These are phyloP conservation scores for Cactoblastis cactorum DNA, from an alignment of 2,888 invertebrate genomes.

Conservation along the genomic window DNA sequence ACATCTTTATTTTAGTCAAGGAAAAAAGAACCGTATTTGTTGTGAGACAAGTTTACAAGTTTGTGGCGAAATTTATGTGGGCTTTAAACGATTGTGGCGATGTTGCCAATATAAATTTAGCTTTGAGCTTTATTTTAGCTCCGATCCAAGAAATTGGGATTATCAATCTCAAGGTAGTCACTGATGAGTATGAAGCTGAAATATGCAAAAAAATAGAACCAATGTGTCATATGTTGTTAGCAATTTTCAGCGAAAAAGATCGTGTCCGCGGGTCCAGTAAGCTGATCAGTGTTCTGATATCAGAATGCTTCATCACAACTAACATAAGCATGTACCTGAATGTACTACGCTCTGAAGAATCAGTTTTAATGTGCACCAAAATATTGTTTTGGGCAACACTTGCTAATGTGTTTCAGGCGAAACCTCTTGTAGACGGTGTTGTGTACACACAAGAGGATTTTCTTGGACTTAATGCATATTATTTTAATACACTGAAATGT, in stretches of 20 bases:
- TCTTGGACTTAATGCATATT: slow-evolving; percentile 47
- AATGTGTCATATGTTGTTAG: slow-evolving; percentile 75
- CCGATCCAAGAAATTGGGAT: slow-evolving; percentile 80
- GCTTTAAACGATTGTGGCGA: slow-evolving; percentile 72
- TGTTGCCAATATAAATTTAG: slow-evolving; percentile 68
- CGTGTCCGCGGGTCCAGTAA: slow-evolving; percentile 52
- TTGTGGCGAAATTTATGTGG: slow-evolving; percentile 80
- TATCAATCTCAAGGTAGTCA: slow-evolving; percentile 66
- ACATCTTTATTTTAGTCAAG: slow-evolving; percentile 81
- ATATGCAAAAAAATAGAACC: slow-evolving; percentile 76
- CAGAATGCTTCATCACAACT: slow-evolving; percentile 2
- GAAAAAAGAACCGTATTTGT: slow-evolving; percentile 86
- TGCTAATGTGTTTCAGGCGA: slow-evolving; percentile 48
- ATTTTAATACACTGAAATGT: slow-evolving; percentile 51
- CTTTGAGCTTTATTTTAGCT: slow-evolving; percentile 76
- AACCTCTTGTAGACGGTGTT: slow-evolving; percentile 46
- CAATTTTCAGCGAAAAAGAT: slow-evolving; percentile 73
- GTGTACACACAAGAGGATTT: slow-evolving; percentile 53
- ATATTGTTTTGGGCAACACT: slow-evolving; percentile 66
- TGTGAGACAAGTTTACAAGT: slow-evolving; percentile 82
- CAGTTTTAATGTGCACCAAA: slow-evolving; percentile 68
- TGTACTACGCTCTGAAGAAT: slow-evolving; percentile 61
- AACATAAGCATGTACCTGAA: slow-evolving; percentile 43
- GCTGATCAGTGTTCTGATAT: slow-evolving; percentile 2
- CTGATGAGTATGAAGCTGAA: slow-evolving; percentile 70